A percentile compares a stretch with the other conserved stretches of the same genome.
These are phyloP conservation scores for Pedetes capensis DNA, from an alignment of 2,113 vertebrate genomes.

Conservation along the genomic window DNA sequence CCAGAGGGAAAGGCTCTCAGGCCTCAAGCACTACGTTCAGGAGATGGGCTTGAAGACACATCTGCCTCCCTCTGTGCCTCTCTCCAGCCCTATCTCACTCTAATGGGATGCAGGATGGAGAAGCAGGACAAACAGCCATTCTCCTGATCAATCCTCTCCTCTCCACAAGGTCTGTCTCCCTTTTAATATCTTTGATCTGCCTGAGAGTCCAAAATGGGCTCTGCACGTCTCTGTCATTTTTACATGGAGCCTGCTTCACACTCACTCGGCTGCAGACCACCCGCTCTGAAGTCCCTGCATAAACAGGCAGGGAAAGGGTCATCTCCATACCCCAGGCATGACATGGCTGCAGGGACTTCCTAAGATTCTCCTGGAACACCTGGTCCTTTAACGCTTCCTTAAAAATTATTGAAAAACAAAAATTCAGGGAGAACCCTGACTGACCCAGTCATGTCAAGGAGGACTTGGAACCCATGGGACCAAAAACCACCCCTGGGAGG, in stretches of 20 bases:
- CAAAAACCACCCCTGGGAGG: neutral
- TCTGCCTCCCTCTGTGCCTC: no score
- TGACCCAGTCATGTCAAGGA: neutral
- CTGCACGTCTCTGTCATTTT: neutral
- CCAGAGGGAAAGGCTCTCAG: neutral
- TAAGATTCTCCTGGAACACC: neutral
- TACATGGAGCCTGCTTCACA: neutral
- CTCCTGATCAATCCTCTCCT: neutral
- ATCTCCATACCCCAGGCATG: neutral
- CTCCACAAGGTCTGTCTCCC: neutral
- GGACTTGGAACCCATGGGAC: neutral
- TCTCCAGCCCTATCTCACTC: neutral
- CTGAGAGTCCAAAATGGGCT: neutral
- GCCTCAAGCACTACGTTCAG: neutral
- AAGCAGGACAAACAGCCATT: neutral
- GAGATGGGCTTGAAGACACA: neutral
- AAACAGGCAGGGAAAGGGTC: neutral
- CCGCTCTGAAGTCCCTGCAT: neutral
- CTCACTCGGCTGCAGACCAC: neutral
- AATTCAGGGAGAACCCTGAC: neutral
- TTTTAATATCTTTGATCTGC: neutral
- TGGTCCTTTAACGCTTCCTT: no score
- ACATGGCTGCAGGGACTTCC: neutral
- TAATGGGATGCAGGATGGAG: fast-evolving
- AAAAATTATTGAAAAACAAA: neutral